A percentile compares a stretch with the other conserved stretches of the same genome.
These are phyloP conservation scores for Lineus longissimus DNA, from an alignment of 1,140 invertebrate species.

Conservation along the genomic window DNA sequence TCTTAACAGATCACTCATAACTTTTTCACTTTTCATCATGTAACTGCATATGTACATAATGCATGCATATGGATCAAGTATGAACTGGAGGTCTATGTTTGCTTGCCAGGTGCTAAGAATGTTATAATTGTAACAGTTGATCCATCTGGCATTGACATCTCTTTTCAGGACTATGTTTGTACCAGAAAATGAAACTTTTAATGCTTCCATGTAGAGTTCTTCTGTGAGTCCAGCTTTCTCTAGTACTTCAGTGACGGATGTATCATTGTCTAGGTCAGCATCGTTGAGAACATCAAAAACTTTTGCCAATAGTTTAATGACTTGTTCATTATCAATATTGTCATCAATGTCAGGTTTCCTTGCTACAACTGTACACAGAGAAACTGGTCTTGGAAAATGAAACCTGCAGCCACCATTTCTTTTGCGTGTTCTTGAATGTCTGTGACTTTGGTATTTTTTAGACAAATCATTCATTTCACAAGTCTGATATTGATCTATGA, in stretches of 20 bases:
- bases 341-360: too few relatives aligned
- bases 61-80: neutral
- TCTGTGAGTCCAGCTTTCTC: neutral
- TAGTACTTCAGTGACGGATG: neutral
- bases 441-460: too few relatives aligned
- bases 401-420: too few relatives aligned
- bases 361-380: too few relatives aligned
- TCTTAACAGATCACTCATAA: neutral
- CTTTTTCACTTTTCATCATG: conserved; percentile 1
- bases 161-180: neutral
- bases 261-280: neutral
- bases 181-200: neutral
- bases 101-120: neutral
- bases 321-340: too few relatives aligned
- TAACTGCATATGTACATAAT: neutral
- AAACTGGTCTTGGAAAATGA: too few relatives aligned
- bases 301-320: too few relatives aligned
- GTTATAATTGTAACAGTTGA: conserved; percentile 2
- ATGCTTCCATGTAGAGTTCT: neutral
- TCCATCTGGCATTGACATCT: neutral
- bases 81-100: conserved; percentile 4
- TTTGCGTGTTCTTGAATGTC: too few relatives aligned
- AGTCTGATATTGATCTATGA: too few relatives aligned
- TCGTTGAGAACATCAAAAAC: neutral
- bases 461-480: too few relatives aligned